Evolutionary conservation across 2,113 vertebrate species (phyloP).

Genomic region (Terrapene triunguis): DNA sequence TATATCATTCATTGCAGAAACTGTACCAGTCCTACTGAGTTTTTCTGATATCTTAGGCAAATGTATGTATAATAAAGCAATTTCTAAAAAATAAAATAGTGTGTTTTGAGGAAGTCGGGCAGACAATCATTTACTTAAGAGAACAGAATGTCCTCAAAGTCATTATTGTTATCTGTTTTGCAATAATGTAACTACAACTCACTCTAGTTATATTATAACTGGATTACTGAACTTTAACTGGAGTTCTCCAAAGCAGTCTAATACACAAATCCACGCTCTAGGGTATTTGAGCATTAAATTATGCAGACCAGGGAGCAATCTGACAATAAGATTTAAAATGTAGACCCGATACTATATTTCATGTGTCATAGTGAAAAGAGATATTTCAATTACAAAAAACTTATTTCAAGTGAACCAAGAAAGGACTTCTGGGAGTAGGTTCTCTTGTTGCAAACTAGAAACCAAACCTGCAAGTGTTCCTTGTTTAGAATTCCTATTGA

Average conservation of each 20-base stretch:
- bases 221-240: background rate
- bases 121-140: accelerated
- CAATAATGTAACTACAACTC: background rate
- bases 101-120: background rate
- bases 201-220: background rate
- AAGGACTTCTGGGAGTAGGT: background rate
- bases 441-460: background rate
- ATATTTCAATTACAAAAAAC: background rate
- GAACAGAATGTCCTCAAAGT: background rate
- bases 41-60: background rate
- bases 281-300: background rate
- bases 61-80: background rate
- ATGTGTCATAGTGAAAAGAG: background rate
- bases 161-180: background rate
- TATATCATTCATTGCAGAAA: background rate
- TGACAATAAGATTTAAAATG: background rate
- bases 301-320: background rate
- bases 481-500: background rate
- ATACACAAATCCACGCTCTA: background rate
- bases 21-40: background rate
- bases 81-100: background rate
- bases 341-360: background rate
- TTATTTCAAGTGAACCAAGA: background rate
- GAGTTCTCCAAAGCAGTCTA: background rate
- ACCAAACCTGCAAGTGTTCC: background rate